Evolutionary conservation across 1,140 invertebrate genomes (phyloP), one percentile per base, ranked within the genome.

Genomic region (Aporrectodea caliginosa): DNA sequence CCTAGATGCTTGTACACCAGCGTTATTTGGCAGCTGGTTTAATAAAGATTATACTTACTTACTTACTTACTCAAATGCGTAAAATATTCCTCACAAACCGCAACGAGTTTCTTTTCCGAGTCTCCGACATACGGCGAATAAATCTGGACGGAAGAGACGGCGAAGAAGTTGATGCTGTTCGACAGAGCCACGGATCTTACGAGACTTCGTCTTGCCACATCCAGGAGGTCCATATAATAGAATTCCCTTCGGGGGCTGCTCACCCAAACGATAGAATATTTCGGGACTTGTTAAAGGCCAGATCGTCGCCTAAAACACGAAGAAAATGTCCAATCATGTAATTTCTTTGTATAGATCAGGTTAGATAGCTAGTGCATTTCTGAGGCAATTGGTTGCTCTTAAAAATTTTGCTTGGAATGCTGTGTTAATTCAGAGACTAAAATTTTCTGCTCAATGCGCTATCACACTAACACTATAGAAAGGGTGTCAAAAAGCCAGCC

Each of bases 101-200:
- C 94, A 78, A 94, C 90, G 0, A 99, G 93, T 0, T 95, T 95
- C 83, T 92, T 91, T 87, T 99, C 98, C 0, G 97, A 98, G 86
- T 99, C 97, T 6, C 97, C 97, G 16, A 99, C 97, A 93, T 94
- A 99, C 90, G 99, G 99, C 27, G 93, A 97, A 87, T 99, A 98
- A 73, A 99, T 88, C 87, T 99, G 90, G 12, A 91, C 90, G 30
- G 73, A 34, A 35, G 31, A 78, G 27, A 76, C 33, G 29, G 73
- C 35, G 29, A 80, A 35, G 43, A 80, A 80, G n/a, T 32, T 80
- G 43, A 80, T 71, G 75, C 76, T 72, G 70, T 35, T 78, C n/a
- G 43, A 27, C n/a, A 43, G 31, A 0, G 79, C 79, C 14, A 68
- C 29, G 1, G 79, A 73, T 32, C 74, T 34, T 16, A 80, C 79